Percentiles rank a stretch among this genome's conserved stretches.
Conservation (phyloP, 2,888 invertebrate species). For the Catocala nupta region DNA sequence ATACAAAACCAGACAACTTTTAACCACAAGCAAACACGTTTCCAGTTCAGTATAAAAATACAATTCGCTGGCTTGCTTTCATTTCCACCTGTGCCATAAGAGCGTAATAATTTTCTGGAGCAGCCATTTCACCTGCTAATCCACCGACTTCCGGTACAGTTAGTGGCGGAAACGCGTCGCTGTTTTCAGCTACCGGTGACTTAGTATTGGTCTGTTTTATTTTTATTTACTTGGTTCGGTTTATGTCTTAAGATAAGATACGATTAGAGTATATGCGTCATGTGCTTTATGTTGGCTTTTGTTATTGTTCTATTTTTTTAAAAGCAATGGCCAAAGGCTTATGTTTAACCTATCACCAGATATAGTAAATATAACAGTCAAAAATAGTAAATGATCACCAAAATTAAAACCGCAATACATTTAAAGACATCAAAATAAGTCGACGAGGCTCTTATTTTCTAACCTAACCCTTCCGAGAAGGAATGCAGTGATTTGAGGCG, state of each 20-base stretch:
- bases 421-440: too few relatives aligned
- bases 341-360: too few relatives aligned
- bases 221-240: constrained; percentile 34
- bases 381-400: too few relatives aligned
- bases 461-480: too few relatives aligned
- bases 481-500: too few relatives aligned
- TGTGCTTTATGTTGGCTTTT: too few relatives aligned
- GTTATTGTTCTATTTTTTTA: too few relatives aligned
- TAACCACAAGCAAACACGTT: constrained; percentile 11
- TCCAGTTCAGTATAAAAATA: constrained; percentile 32
- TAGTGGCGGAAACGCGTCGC: constrained; percentile 59
- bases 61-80: constrained; percentile 34
- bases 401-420: too few relatives aligned
- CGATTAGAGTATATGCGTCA: too few relatives aligned
- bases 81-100: constrained; percentile 41
- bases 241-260: constrained; percentile 14
- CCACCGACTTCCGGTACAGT: constrained; percentile 46
- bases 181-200: constrained; percentile 64
- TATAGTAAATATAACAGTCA: too few relatives aligned
- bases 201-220: constrained; percentile 54
- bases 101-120: constrained; percentile 44
- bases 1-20: not conserved
- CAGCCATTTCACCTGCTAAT: constrained; percentile 51
- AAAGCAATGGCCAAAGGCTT: too few relatives aligned
- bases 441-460: too few relatives aligned